Evolutionary conservation across 35 echinoderm and acorn worm genomes (phyloP), one percentile per base, ranked within the genome.

Genomic region (Strongylocentrotus purpuratus): DNA sequence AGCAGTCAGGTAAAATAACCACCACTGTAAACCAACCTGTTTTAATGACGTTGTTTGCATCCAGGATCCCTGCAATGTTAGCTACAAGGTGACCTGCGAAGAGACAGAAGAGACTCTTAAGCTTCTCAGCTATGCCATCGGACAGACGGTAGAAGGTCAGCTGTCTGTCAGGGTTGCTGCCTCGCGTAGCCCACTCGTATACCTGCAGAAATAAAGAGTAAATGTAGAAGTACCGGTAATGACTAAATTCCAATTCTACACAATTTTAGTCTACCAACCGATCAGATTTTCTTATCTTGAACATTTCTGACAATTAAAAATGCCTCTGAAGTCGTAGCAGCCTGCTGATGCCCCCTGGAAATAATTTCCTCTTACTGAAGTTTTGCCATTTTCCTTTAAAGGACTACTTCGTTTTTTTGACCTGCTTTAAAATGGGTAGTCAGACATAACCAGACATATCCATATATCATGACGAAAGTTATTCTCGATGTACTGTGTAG

Each of bases 1-100:
- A n/a, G n/a, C n/a, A n/a, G n/a, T n/a, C n/a, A n/a, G n/a, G n/a
- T n/a, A n/a, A n/a, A n/a, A n/a, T n/a, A n/a, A n/a, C n/a, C n/a
- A n/a, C n/a, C 97, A 87, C 91, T 92, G 17, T 35, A 31, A 86
- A 88, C 92, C 46, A 52, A 99, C 98, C 97, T 95, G 96, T 70
- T 93, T 99, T 99, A 31, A 35, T 35, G 33, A 91, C 94, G 86
- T 99, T 99, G 86, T 97, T 98, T 4, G 48, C 92, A 91, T 98
- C 95, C 2, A 99, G 86, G 4, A 99, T 33, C 28, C 97, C 90
- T 45, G 97, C 97, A 89, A 93, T 96, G 87, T 99, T 97, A 88
- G 97, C 86, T 20, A 98, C 88, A 15, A 99, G 70, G 52, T 99
- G 98, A 93, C 98, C 98, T 85, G 97, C 98, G 89, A 99, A 99